Evolutionary conservation across 1,140 invertebrate genomes (phyloP), one percentile per base, ranked within the genome.

Genomic region (Bombus consobrinus): DNA sequence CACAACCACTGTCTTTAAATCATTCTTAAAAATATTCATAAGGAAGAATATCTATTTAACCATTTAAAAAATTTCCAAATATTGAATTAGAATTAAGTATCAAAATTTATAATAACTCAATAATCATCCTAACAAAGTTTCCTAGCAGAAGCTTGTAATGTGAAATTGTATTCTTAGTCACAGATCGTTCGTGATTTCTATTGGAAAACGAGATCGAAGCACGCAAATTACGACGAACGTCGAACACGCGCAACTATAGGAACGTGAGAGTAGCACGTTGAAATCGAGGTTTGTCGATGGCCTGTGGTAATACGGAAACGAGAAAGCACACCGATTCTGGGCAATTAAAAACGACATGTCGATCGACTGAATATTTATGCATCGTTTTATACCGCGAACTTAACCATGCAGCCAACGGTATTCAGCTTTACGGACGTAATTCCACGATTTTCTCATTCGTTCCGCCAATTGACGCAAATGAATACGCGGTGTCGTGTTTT

Each of bases 351-450:
- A 83, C 37, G 37, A 79, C 37, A 37, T 66, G 66, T 62, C 83
- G 80, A 89, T 89, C 84, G 66, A 89, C 76, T 57, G 64, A 74
- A 87, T 85, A 86, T 89, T 89, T 86, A 87, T 75, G 66, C 75
- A 34, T 57, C 77, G 72, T 78, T 89, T 75, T 37, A 64, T 18
- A 69, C 59, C 71, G 32, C 18, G 32, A 57, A 57, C 22, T 34
- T 76, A 57, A 34, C 22, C 25, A 53, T 3, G 82, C 53, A 34
- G 12, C 10, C 47, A 43, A 28, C 62, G 32, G n/a, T 62, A 64
- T 68, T 64, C 25, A 25, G 6, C 34, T 13, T 12, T 28, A 12
- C 32, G n/a, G 15, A 18, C 59, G 10, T 62, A 3, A 66, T 66
- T 34, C 39, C 69, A 5, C 34, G 47, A 37, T 57, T 57, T n/a